Conservation (phyloP, 2,888 invertebrate genomes). For the Spilarctia lutea region DNA sequence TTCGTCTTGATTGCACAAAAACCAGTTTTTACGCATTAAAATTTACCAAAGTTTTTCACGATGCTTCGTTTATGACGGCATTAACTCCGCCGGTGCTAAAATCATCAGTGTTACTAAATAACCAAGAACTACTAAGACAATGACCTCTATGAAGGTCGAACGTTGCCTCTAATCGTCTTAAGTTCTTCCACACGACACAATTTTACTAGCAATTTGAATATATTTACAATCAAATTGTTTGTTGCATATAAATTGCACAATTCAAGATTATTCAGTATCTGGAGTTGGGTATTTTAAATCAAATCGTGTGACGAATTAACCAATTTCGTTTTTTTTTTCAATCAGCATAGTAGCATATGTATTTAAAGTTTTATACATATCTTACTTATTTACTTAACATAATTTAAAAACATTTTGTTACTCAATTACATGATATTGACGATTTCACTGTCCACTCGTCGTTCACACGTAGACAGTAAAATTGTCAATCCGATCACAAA, state of each 20-base stretch:
- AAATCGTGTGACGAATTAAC: no score
- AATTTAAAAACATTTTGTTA: no score
- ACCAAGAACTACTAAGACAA: neutral
- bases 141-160: conserved; percentile 5
- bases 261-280: neutral
- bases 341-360: no score
- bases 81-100: neutral
- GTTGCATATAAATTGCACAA: neutral
- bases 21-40: neutral
- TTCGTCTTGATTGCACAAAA: neutral
- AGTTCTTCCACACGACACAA: neutral
- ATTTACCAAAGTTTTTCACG: neutral
- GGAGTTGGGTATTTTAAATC: no score
- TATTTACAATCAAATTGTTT: neutral
- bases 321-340: no score
- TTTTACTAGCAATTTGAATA: neutral
- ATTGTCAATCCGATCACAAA: neutral
- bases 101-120: neutral
- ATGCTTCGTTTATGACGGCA: neutral
- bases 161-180: conserved; percentile 2
- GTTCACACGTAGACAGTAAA: neutral
- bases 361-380: no score
- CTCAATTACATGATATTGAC: no score
- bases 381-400: no score
- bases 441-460: no score